Conservation (phyloP, 2,797 vertebrate genomes). For the Bufotes viridis region DNA sequence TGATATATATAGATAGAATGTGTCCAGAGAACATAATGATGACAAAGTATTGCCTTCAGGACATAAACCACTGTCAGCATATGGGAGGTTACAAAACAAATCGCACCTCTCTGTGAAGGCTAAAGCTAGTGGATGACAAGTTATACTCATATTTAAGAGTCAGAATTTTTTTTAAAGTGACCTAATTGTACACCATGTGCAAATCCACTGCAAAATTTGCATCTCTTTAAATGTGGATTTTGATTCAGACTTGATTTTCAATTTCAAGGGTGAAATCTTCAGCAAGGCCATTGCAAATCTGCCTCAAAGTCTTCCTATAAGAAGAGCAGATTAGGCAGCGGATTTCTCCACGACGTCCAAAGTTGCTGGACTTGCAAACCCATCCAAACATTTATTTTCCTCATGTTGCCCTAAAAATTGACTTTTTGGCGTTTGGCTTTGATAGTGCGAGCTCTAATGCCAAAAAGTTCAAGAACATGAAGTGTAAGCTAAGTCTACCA, state of each 20-base stretch:
- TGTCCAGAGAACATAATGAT: slow-evolving; percentile 58
- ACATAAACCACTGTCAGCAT: slow-evolving; percentile 38
- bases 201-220: no score
- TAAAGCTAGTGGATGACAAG: slow-evolving; percentile 23
- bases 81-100: slow-evolving; percentile 24
- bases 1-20: slow-evolving; percentile 54
- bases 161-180: background rate
- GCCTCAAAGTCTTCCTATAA: no score
- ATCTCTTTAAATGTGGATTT: no score
- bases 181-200: no score
- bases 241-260: no score
- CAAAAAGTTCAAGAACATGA: background rate
- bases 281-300: no score
- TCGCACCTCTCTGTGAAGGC: slow-evolving; percentile 16
- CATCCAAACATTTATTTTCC: background rate
- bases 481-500: background rate
- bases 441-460: background rate
- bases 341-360: no score
- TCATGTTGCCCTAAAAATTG: background rate
- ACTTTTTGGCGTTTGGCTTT: background rate
- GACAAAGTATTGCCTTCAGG: slow-evolving; percentile 58
- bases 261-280: no score
- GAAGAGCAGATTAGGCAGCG: no score
- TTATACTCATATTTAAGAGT: slow-evolving; percentile 33
- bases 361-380: no score